Evolutionary conservation across 2,797 vertebrate species (phyloP).

Genomic region (Zenarchopterus dispar): DNA sequence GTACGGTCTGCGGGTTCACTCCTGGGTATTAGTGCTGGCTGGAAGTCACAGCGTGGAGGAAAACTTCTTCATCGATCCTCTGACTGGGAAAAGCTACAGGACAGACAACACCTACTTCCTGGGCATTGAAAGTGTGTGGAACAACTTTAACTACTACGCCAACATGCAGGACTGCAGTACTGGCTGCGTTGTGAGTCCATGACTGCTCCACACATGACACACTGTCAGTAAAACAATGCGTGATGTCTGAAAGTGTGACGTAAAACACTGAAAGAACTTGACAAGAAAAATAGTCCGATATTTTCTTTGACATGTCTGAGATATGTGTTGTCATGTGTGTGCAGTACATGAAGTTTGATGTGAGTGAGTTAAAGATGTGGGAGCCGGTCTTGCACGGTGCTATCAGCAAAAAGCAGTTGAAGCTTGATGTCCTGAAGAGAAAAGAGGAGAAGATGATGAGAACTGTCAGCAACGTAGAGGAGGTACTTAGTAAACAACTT

Average conservation of each 20-base stretch:
- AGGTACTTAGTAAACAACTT: slow-evolving; percentile 21
- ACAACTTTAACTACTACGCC: slow-evolving; percentile 91
- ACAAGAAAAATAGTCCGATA: not conserved
- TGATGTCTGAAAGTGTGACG: not conserved
- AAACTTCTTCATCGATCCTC: slow-evolving; percentile 91
- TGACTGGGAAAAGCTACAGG: slow-evolving; percentile 82
- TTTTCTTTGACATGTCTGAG: not conserved
- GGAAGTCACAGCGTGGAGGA: slow-evolving; percentile 85
- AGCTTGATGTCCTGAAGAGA: slow-evolving; percentile 40
- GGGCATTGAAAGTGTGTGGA: slow-evolving; percentile 94
- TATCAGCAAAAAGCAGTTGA: slow-evolving; percentile 60
- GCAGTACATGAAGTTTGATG: slow-evolving; percentile 88
- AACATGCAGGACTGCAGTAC: slow-evolving; percentile 92
- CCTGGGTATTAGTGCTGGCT: slow-evolving; percentile 90
- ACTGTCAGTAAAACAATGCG: too few species aligned
- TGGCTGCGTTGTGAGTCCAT: slow-evolving; percentile 82
- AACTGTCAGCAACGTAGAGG: slow-evolving; percentile 21
- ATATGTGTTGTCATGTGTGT: slow-evolving; percentile 5
- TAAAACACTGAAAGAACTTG: not conserved
- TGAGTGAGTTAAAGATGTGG: slow-evolving; percentile 85
- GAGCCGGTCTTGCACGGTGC: slow-evolving; percentile 82
- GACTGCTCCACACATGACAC: fast-evolving
- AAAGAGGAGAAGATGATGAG: slow-evolving; percentile 15
- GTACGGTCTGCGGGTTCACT: slow-evolving; percentile 86
- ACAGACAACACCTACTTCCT: slow-evolving; percentile 83